Evolutionary conservation across 92 coral and sea anemone genomes (phyloP).

Genomic region (Epizoanthus ramosus): DNA sequence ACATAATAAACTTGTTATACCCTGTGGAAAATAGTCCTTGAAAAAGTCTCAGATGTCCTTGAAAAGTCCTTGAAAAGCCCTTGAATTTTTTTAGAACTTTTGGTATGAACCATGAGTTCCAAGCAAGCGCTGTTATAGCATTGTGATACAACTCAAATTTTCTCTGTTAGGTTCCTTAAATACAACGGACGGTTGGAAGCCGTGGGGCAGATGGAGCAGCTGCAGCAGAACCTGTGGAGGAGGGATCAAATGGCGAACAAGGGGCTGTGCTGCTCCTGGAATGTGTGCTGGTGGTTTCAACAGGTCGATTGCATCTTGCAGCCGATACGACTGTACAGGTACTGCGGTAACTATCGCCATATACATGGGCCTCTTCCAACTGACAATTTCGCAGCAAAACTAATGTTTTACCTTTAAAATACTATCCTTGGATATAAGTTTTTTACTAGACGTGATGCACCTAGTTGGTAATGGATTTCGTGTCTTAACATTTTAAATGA

Average conservation of each 20-base stretch:
- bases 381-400: neutral
- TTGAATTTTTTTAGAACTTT: no score
- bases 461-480: no score
- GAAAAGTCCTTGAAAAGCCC: no score
- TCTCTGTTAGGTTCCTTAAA: neutral
- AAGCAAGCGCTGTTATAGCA: neutral
- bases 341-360: neutral
- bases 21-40: no score
- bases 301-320: neutral
- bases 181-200: neutral
- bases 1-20: no score
- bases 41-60: no score
- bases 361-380: neutral
- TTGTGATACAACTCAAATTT: neutral
- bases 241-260: constrained; percentile 18
- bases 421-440: no score
- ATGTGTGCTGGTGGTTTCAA: neutral
- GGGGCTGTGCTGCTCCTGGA: neutral
- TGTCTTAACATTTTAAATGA: no score
- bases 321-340: constrained; percentile 22
- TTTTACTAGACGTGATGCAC: no score
- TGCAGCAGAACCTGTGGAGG: constrained; percentile 32
- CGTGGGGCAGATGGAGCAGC: constrained; percentile 20
- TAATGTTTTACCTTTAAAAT: neutral
- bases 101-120: no score